phyloP scores from a whole-genome alignment of 2,888 invertebrate genomes.

The Pristionchus japonicus region DNA sequence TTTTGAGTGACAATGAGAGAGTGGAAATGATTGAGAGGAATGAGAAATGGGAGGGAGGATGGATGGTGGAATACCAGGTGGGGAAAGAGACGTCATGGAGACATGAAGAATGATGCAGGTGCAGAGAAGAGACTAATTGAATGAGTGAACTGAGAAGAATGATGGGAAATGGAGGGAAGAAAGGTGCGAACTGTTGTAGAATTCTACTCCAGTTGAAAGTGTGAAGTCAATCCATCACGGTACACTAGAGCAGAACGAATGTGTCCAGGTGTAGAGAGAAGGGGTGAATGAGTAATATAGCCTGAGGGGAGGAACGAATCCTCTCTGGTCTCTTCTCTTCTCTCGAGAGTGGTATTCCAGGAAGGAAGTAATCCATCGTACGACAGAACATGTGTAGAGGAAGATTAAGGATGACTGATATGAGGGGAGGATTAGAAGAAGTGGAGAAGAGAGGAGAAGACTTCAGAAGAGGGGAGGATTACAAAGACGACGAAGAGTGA shows the following conservation, averaged over 20 bases:
- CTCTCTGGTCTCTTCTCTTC: neutral
- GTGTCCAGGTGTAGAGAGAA: neutral
- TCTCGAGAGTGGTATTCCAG: slow-evolving; percentile 36
- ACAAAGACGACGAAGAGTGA: neutral
- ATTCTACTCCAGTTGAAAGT: neutral
- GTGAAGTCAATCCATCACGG: neutral
- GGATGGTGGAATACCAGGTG: neutral
- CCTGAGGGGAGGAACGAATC: neutral
- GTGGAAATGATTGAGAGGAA: slow-evolving; percentile 29
- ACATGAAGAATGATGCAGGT: neutral
- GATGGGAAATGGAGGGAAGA: neutral
- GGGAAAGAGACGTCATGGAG: slow-evolving; percentile 22
- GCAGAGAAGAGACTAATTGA: neutral
- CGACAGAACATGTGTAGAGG: slow-evolving; percentile 43
- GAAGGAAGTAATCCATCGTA: slow-evolving; percentile 23
- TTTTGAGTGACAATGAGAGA: slow-evolving; percentile 40
- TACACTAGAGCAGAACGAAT: neutral
- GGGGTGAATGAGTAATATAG: neutral
- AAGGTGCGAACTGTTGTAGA: neutral
- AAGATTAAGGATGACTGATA: slow-evolving; percentile 43
- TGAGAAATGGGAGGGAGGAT: neutral
- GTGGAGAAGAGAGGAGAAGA: neutral
- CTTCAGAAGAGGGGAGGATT: neutral
- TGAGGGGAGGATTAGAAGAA: neutral
- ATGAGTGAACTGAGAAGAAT: neutral